Conservation (phyloP, 2,113 vertebrate species). For the Aphyosemion australe region DNA sequence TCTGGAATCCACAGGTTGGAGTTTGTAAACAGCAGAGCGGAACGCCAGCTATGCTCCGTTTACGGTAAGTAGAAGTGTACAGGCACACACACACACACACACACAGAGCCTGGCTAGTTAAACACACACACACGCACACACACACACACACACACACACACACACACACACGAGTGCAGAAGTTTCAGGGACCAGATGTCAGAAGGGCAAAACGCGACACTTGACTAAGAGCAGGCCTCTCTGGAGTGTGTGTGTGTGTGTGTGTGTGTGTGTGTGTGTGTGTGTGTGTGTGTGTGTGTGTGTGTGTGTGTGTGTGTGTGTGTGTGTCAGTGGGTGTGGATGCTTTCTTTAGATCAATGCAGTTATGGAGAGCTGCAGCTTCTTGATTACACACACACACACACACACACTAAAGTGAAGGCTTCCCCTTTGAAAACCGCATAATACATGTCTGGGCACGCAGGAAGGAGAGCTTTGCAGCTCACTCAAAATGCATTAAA, state of each 20-base stretch:
- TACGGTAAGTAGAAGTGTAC: constrained; percentile 53
- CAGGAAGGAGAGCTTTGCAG: constrained; percentile 50
- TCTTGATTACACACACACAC: constrained; percentile 33
- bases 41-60: constrained; percentile 1
- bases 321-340: constrained; percentile 24
- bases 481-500: constrained; percentile 10
- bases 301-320: constrained; percentile 12
- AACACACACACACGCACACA: too few species aligned
- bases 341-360: not conserved
- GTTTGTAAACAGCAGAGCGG: not conserved
- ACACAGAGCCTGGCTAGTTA: too few species aligned
- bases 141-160: constrained; percentile 15
- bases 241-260: constrained; percentile 12
- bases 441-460: constrained; percentile 69
- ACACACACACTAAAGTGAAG: constrained; percentile 54
- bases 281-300: constrained; percentile 5
- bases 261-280: constrained; percentile 9
- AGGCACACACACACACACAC: constrained; percentile 10
- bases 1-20: not conserved
- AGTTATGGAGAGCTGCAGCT: constrained; percentile 25
- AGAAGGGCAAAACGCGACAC: constrained; percentile 63
- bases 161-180: constrained; percentile 35
- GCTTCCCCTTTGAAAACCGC: constrained; percentile 73
- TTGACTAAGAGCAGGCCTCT: constrained; percentile 71
- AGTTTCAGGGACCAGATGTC: constrained; percentile 69